Percentiles rank a stretch among this genome's conserved stretches.
Evolutionary conservation across 2,113 vertebrate species (phyloP).

Genomic region (Triplophysa rosa): DNA sequence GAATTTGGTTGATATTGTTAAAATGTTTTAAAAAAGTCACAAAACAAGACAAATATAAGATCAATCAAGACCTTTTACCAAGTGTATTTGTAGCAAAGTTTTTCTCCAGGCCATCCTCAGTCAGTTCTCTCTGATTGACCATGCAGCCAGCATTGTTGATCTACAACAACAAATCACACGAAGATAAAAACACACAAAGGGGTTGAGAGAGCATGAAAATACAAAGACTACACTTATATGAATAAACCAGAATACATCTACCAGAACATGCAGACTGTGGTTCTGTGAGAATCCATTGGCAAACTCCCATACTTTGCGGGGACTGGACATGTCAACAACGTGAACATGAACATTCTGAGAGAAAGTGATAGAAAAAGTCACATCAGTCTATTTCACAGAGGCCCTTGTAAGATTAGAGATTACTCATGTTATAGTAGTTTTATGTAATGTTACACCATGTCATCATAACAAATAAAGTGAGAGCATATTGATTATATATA

Average conservation of each 20-base stretch:
- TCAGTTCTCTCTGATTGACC: slow-evolving; percentile 82
- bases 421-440: background rate
- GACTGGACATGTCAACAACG: slow-evolving; percentile 79
- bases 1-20: background rate
- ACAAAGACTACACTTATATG: background rate
- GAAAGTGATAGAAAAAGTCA: background rate
- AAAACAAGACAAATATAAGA: background rate
- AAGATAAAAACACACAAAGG: background rate
- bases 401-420: background rate
- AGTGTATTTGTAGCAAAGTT: slow-evolving; percentile 86
- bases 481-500: background rate
- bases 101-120: slow-evolving; percentile 82
- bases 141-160: slow-evolving; percentile 85
- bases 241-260: slow-evolving; percentile 55
- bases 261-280: slow-evolving; percentile 78
- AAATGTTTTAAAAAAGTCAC: background rate
- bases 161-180: slow-evolving; percentile 60
- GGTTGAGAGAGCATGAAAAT: background rate
- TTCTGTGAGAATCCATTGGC: slow-evolving; percentile 74
- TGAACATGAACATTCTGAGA: slow-evolving; percentile 80
- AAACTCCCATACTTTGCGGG: slow-evolving; percentile 81
- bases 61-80: slow-evolving; percentile 61
- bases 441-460: background rate
- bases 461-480: background rate
- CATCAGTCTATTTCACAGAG: background rate